Percentiles rank a stretch among this genome's conserved stretches.
Conservation (phyloP, 2,113 vertebrate genomes). For the Sinocyclocheilus anshuiensis region DNA sequence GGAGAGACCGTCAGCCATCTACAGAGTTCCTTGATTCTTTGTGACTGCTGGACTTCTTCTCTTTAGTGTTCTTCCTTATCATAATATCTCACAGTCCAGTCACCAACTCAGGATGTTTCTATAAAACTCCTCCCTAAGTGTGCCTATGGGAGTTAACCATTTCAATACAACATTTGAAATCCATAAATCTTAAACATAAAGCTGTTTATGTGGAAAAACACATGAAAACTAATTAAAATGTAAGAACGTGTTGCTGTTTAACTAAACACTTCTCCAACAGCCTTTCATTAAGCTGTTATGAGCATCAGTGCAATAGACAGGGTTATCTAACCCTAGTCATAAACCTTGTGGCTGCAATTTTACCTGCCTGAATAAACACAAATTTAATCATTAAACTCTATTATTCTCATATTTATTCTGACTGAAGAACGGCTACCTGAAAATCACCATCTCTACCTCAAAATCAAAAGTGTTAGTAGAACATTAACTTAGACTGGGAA, state of each 20-base stretch:
- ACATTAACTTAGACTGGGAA: neutral
- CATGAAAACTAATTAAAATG: neutral
- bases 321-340: neutral
- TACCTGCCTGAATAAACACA: conserved; percentile 8
- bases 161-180: neutral
- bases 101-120: neutral
- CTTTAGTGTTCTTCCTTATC: neutral
- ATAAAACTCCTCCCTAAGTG: neutral
- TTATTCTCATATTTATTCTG: conserved; percentile 1
- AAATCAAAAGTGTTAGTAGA: neutral
- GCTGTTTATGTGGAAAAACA: neutral
- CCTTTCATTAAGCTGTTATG: neutral
- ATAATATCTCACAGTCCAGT: neutral
- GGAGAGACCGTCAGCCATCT: conserved; percentile 28
- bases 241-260: neutral
- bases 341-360: neutral
- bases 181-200: too few relatives aligned
- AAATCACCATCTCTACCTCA: neutral
- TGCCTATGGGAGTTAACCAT: neutral
- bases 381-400: conserved; percentile 24
- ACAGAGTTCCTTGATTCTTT: neutral
- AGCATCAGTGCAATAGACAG: neutral
- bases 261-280: neutral
- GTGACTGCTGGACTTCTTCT: neutral
- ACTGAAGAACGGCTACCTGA: neutral